Evolutionary conservation across 2,888 invertebrate species (phyloP).

Genomic region (Abrostola triplasia): DNA sequence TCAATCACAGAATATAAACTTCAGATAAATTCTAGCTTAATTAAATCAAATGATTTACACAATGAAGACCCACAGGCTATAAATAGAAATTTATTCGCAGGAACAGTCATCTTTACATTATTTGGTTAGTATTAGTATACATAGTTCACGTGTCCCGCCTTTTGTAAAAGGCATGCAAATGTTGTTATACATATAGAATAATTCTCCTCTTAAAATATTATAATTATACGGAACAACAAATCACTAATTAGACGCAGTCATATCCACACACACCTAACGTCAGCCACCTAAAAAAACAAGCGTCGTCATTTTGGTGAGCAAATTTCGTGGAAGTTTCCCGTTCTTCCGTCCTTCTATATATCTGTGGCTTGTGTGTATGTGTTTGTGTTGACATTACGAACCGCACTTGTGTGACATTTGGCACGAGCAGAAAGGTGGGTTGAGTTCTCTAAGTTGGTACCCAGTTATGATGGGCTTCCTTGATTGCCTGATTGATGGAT

Average conservation of each 20-base stretch:
- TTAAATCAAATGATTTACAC: too few relatives aligned
- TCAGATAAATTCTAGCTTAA: too few relatives aligned
- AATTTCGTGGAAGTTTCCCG: slow-evolving; percentile 87
- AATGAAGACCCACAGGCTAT: too few relatives aligned
- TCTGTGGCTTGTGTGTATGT: slow-evolving; percentile 68
- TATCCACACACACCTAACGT: slow-evolving; percentile 71
- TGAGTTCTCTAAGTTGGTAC: slow-evolving; percentile 31
- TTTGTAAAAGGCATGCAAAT: too few relatives aligned
- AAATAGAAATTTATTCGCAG: too few relatives aligned
- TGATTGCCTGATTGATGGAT: slow-evolving; percentile 16
- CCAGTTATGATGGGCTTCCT: slow-evolving; percentile 21
- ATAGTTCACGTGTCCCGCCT: too few relatives aligned
- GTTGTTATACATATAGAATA: too few relatives aligned
- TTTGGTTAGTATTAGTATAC: too few relatives aligned
- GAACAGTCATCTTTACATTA: too few relatives aligned
- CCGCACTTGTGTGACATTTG: slow-evolving; percentile 61
- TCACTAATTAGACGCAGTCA: slow-evolving; percentile 60
- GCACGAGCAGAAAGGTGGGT: slow-evolving; percentile 45
- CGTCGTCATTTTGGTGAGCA: slow-evolving; percentile 87
- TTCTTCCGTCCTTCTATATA: slow-evolving; percentile 75
- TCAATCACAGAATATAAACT: too few relatives aligned
- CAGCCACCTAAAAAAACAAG: slow-evolving; percentile 87
- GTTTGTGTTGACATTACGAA: slow-evolving; percentile 62
- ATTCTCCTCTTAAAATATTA: too few relatives aligned
- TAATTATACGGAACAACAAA: neutral